Percentiles rank a stretch among this genome's conserved stretches.
These are phyloP conservation scores for Wasmannia auropunctata DNA, from an alignment of 1,140 invertebrate genomes.

Conservation along the genomic window DNA sequence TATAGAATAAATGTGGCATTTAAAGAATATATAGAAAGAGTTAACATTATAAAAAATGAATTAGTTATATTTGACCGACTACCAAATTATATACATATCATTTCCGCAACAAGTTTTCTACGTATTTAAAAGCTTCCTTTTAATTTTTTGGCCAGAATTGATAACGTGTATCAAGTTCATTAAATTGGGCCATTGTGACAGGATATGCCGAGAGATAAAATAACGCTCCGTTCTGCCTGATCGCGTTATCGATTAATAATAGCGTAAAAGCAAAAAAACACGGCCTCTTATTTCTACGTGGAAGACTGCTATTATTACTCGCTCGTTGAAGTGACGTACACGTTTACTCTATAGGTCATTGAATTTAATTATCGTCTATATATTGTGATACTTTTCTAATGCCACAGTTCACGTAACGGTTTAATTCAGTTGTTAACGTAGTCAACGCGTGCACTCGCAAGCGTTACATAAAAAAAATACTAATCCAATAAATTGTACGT, in stretches of 20 bases:
- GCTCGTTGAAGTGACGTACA: not conserved
- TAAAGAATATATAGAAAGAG: not conserved
- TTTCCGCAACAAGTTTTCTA: not conserved
- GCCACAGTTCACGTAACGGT: slow-evolving; percentile 22
- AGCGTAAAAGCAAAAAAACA: not conserved
- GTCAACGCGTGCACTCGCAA: not conserved
- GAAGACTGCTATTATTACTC: slow-evolving; percentile 6
- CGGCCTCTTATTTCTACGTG: not conserved
- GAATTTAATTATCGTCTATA: slow-evolving; percentile 49
- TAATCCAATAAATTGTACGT: not conserved
- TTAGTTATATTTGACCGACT: not conserved
- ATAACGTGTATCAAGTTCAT: slow-evolving; percentile 17
- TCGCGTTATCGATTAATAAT: not conserved
- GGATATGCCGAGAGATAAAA: slow-evolving; percentile 30
- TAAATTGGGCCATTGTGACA: not conserved
- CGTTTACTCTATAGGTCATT: slow-evolving; percentile 36
- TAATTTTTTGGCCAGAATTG: not conserved
- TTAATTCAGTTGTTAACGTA: not conserved
- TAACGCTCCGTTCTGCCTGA: not conserved
- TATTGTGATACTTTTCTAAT: not conserved
- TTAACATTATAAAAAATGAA: not conserved
- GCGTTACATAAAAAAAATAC: not conserved
- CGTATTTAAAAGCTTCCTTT: not conserved
- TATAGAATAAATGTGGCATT: not conserved
- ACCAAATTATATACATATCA: not conserved